phyloP scores from a whole-genome alignment of 2,113 vertebrate species.

The Otis tarda region DNA sequence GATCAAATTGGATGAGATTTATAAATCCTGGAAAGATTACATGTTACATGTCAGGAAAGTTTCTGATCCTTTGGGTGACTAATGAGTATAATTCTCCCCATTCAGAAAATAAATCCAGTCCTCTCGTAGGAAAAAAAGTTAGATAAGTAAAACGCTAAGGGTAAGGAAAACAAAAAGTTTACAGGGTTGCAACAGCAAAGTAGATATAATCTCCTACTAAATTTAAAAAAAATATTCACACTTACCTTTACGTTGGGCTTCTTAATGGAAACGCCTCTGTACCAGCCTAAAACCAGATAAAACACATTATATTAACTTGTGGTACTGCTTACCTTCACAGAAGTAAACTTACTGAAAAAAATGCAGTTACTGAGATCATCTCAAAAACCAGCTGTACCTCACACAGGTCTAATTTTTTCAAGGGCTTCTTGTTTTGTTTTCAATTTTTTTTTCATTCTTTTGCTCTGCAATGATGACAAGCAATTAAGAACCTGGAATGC shows the following conservation, averaged over 20 bases:
- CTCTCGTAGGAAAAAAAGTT: neutral
- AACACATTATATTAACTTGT: conserved; percentile 17
- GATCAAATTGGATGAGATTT: neutral
- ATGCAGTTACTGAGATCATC: neutral
- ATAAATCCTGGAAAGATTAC: neutral
- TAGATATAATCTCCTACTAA: neutral
- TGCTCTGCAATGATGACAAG: neutral
- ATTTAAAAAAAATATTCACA: neutral
- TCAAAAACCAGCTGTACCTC: neutral
- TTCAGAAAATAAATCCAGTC: neutral
- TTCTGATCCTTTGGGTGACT: neutral
- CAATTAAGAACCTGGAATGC: neutral
- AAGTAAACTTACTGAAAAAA: neutral
- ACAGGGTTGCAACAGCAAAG: neutral
- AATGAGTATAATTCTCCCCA: neutral
- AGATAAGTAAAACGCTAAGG: neutral
- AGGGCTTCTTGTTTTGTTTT: neutral
- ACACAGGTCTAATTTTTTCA: neutral
- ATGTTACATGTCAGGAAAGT: neutral
- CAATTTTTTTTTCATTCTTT: neutral
- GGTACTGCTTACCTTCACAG: neutral
- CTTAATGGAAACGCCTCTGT: conserved; percentile 90
- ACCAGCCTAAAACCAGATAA: conserved; percentile 88
- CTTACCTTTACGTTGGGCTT: conserved; percentile 92
- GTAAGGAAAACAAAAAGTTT: neutral